Base-by-base conservation (phyloP, 2,797 vertebrate species). In the Chelonia mydas region DNA sequence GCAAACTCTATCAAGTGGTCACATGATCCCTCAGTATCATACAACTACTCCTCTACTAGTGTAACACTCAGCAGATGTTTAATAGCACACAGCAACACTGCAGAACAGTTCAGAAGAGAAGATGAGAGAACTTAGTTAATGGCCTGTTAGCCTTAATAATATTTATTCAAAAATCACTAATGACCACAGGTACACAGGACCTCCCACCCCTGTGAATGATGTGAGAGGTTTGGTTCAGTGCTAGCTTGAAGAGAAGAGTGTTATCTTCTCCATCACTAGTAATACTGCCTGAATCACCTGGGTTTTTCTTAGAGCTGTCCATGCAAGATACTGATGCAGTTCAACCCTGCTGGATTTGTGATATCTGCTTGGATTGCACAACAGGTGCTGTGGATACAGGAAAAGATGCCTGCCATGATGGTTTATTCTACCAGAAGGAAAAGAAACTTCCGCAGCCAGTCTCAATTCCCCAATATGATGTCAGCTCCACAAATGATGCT, bases 21-120 rank as follows among this genome's bases (percentile, higher is more conserved):
- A 0, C 1, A 50, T 50, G 27, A 0, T 27, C 54, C 37, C 54
- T 11, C n/a, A 21, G 4, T 0, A 2, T 17, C 8, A 8, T 3
- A 5, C 3, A 50, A 5, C n/a, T 92, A 17, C 5, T 87, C 47
- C 59, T 65, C 31, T 68, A 72, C 57, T 31, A 31, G 27, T 10
- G 3, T 12, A 8, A 0, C 2, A 19, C 13, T 1, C 77, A 55
- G 81, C 5, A 17, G 5, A 5, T 6, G 78, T 54, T 28, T 37
- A 81, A 89, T 7, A 76, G 11, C 45, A 47, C 41, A 47, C 23
- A 28, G 41, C 41, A 90, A 41, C 1, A 84, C 1, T 17, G 33
- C 45, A 13, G 77, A 23, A 49, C 1, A 82, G 2, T 21, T 33
- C 37, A 16, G 72, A 23, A 45, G 82, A 76, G 25, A 3, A 81